Percentiles rank a stretch among this genome's conserved stretches.
Evolutionary conservation across 2,888 invertebrate species (phyloP).

Genomic region (Timema podura): DNA sequence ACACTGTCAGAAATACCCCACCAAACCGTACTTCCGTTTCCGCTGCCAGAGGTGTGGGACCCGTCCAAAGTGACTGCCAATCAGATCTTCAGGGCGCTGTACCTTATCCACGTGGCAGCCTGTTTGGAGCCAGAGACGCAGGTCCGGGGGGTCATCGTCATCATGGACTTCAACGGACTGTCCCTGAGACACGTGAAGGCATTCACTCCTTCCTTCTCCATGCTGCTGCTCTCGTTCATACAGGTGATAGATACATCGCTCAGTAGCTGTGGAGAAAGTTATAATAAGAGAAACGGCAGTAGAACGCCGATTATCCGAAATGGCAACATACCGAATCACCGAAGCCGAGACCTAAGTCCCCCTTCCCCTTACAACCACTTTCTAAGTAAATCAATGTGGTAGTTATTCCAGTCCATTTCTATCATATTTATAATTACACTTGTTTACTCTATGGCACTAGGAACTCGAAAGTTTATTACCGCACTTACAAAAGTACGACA

Average conservation of each 20-base stretch:
- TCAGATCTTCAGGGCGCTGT: slow-evolving; percentile 73
- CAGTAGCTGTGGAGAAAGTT: background rate
- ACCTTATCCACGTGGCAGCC: slow-evolving; percentile 75
- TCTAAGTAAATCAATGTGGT: background rate
- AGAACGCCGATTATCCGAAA: background rate
- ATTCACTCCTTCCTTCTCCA: slow-evolving; percentile 68
- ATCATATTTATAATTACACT: background rate
- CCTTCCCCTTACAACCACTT: background rate
- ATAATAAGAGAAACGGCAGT: background rate
- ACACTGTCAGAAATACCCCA: no score
- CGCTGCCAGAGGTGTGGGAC: slow-evolving; percentile 54
- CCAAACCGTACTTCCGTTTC: no score
- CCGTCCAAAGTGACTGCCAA: slow-evolving; percentile 68
- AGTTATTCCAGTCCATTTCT: background rate
- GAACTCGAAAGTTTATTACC: no score
- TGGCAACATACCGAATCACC: background rate
- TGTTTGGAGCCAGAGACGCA: slow-evolving; percentile 67
- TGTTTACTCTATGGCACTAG: no score
- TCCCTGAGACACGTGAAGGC: slow-evolving; percentile 68
- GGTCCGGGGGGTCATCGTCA: slow-evolving; percentile 72
- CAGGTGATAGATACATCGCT: slow-evolving; percentile 46
- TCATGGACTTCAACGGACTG: slow-evolving; percentile 79
- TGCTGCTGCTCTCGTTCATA: slow-evolving; percentile 72
- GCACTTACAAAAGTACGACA: no score
- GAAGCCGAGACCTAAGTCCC: background rate